Conservation (phyloP, 1,140 invertebrate species). For the Bombus impatiens region DNA sequence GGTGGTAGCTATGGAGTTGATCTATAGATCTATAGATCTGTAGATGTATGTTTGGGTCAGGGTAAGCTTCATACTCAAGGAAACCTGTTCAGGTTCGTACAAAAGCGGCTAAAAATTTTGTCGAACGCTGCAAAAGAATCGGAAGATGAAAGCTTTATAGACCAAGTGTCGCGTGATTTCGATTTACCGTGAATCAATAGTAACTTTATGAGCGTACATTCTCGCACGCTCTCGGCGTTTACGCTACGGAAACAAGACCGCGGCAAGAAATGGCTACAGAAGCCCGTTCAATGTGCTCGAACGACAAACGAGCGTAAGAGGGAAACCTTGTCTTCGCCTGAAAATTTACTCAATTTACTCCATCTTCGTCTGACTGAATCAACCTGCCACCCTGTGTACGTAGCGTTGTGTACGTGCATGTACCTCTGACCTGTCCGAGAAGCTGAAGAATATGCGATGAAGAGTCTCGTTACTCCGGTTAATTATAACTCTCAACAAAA, state of each 20-base stretch:
- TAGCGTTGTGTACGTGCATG: too few species aligned
- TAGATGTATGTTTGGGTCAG: neutral
- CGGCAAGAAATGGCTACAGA: constrained; percentile 2
- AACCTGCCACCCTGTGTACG: neutral
- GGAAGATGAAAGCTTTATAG: neutral
- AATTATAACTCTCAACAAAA: neutral
- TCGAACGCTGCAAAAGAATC: neutral
- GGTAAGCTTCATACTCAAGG: too few species aligned
- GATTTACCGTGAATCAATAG: neutral
- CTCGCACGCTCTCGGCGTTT: neutral
- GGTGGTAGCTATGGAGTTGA: neutral
- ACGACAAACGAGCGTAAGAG: neutral
- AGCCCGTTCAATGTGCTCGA: neutral
- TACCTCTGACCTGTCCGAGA: neutral
- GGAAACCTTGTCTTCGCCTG: neutral
- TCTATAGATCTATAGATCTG: neutral
- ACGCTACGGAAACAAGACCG: neutral
- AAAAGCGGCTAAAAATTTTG: neutral
- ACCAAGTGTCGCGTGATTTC: neutral
- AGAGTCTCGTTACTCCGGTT: neutral
- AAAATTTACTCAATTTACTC: neutral
- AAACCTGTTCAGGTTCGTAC: neutral
- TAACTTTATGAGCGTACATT: neutral
- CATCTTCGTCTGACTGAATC: neutral
- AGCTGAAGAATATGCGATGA: neutral